Percentiles rank a stretch among this genome's conserved stretches.
These are phyloP conservation scores for Thereva nobilitata DNA, from an alignment of 2,888 invertebrate genomes.

Conservation along the genomic window DNA sequence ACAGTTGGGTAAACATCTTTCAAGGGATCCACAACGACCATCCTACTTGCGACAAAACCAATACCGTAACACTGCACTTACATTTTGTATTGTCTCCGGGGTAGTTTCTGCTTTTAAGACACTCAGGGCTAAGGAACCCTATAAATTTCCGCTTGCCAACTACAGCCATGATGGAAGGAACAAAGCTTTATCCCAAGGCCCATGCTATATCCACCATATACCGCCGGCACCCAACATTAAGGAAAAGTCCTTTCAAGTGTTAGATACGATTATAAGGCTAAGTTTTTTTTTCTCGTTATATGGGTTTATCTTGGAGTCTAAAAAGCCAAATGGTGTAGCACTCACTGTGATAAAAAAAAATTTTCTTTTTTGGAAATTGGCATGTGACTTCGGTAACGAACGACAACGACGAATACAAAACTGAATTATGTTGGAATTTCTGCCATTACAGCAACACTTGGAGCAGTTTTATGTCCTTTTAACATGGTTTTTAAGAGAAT, in stretches of 20 bases:
- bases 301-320: conserved; percentile 28
- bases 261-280: conserved; percentile 30
- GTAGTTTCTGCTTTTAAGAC: conserved; percentile 28
- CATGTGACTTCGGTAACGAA: conserved; percentile 9
- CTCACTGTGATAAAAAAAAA: conserved; percentile 25
- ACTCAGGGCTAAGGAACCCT: conserved; percentile 25
- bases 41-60: conserved; percentile 15
- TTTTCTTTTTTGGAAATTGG: conserved; percentile 20
- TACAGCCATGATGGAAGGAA: conserved; percentile 23
- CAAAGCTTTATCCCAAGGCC: not conserved
- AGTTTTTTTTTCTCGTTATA: conserved; percentile 21
- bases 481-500: too few species aligned
- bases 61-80: conserved; percentile 21
- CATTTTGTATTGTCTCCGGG: conserved; percentile 20
- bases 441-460: too few species aligned
- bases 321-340: conserved; percentile 32
- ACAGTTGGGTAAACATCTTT: conserved; percentile 38
- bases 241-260: conserved; percentile 18
- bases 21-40: not conserved
- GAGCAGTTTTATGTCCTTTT: too few species aligned
- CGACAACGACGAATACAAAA: conserved; percentile 15
- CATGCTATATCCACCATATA: too few species aligned
- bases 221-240: not conserved
- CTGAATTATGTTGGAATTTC: too few species aligned
- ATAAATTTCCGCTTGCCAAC: conserved; percentile 32